These are phyloP conservation scores for Dascillus cervinus DNA, from an alignment of 2,888 invertebrate species.

Conservation along the genomic window DNA sequence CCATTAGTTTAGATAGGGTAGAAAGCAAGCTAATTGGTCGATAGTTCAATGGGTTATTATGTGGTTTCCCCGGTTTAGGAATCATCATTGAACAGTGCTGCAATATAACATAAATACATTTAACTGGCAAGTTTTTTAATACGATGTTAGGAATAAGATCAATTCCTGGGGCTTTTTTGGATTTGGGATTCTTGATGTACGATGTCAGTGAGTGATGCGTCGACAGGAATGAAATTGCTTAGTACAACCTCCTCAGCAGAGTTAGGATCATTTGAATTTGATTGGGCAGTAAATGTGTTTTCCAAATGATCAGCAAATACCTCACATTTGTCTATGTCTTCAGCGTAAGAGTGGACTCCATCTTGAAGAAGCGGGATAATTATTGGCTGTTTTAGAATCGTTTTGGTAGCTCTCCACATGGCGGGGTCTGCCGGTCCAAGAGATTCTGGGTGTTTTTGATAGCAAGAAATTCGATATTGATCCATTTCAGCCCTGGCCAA, in stretches of 20 bases:
- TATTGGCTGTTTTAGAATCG: constrained; percentile 2
- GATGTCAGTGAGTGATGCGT: not conserved
- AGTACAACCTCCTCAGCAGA: not conserved
- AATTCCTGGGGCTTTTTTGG: constrained; percentile 1
- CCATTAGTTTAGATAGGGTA: constrained; percentile 1
- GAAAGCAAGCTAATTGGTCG: constrained; percentile 1
- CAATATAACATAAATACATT: constrained; percentile 5
- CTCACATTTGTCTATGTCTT: constrained; percentile 5
- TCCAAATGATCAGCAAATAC: constrained; percentile 3
- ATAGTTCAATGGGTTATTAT: not conserved
- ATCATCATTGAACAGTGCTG: constrained; percentile 1
- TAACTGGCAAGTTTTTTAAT: not conserved
- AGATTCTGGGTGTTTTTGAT: too few relatives aligned
- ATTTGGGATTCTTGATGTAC: constrained; percentile 3
- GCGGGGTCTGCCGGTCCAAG: too few relatives aligned
- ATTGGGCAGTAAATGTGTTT: constrained; percentile 1
- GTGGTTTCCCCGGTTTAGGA: not conserved
- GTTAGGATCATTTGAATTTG: not conserved
- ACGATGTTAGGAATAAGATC: constrained; percentile 1
- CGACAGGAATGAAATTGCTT: not conserved
- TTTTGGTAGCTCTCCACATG: constrained; percentile 4
- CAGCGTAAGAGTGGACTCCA: not conserved
- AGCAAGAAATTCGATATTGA: too few relatives aligned
- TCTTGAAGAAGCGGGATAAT: not conserved
- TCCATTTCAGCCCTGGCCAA: too few relatives aligned